Evolutionary conservation across 2,113 vertebrate genomes (phyloP), one percentile per base, ranked within the genome.

Genomic region (Miniopterus natalensis): DNA sequence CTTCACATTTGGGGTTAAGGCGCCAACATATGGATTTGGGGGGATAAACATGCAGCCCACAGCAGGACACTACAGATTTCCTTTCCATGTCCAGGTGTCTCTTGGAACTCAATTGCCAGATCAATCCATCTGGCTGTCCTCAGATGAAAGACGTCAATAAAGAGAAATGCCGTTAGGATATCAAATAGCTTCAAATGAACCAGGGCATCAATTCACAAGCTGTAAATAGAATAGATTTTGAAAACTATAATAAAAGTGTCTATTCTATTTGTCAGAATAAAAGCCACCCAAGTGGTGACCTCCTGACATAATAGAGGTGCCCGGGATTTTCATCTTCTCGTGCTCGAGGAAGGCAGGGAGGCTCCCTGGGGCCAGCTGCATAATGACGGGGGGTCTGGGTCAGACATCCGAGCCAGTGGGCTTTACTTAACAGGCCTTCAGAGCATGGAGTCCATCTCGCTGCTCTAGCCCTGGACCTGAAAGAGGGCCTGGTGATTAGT

Each of bases 211-310:
- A 49, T 53, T 91, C 65, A 49, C 17, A 68, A 29, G 23, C n/a
- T 27, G n/a, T 42, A 63, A 42, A 63, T 31, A 88, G 36, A 40
- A 55, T 36, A 10, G 18, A 31, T 47, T 79, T 87, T 84, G 63
- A 88, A 59, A 91, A 79, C 53, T 73, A 18, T 23, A 45, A 80
- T 18, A 49, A 40, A 23, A 88, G 36, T 31, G 13, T 36, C 79
- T 78, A 29, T 75, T 61, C 65, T 55, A 14, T 79, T 29, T 89
- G 73, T 87, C 51, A 63, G 71, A 81, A 74, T 31, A 65, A 93
- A 91, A 87, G 23, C 78, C 20, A 88, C 17, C 36, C 6, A 21
- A 45, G 42, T 3, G 45, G 77, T 36, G 65, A 36, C n/a, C 20
- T 70, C 42, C 25, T 55, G 49, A n/a, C 10, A 80, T 42, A 40